Evolutionary conservation across 2,888 invertebrate species (phyloP), one percentile per base, ranked within the genome.

Genomic region (Cataglyphis rosenhaueri): DNA sequence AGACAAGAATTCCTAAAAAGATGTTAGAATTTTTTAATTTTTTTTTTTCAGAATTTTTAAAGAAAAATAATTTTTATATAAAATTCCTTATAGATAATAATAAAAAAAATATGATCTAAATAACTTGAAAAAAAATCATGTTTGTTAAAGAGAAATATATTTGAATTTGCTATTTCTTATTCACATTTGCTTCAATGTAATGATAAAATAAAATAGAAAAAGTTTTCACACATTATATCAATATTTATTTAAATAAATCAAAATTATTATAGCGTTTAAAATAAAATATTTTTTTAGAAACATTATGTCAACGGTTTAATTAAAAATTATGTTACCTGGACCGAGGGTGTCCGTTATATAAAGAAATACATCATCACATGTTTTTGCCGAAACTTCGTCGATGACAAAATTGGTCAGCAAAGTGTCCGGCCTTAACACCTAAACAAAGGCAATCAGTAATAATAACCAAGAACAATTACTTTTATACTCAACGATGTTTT

Each of bases 271-370:
- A 48, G 35, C 25, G n/a, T 38, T 9, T 70, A 48, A 70, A 70
- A n/a, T 21, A 15, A 10, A 9, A 59, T 4, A 15, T 3, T 38
- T 38, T 35, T 48, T 48, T 21, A 48, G 21, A 41, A 29, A 4
- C 4, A 5, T 55, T 65, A 15, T 81, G 38, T 29, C 29, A 62
- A 79, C 1, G 41, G 25, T 10, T 35, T 25, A 41, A 64, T 35
- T 59, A 59, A 35, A 73, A 71, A 41, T 35, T 52, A 8, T 66
- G 1, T 25, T 94, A 97, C 97, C 97, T 91, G 97, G 97, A 83
- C 97, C 97, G 41, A 97, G 97, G 0, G 98, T 98, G 93, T 98
- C 98, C 38, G 96, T 96, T 90, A 98, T 97, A 94, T 98, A 98
- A 0, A 97, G 96, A 92, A 97, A 97, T 18, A 97, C 96, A 89